Evolutionary conservation across 2,113 vertebrate species (phyloP).

Genomic region (Sterrhoptilus dennistouni): DNA sequence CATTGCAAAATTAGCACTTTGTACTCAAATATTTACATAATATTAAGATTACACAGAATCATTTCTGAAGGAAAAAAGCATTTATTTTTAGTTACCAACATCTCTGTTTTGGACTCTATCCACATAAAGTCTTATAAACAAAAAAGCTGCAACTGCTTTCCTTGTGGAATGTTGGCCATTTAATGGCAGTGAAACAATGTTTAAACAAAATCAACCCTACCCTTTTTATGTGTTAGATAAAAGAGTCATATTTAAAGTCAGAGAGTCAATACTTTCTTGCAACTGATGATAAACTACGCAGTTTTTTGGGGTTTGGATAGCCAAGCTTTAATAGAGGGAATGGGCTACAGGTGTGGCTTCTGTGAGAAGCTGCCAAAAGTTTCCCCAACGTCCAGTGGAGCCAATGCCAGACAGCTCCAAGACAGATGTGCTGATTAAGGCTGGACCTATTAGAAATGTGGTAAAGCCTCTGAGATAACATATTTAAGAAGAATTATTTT

Average conservation of each 20-base stretch:
- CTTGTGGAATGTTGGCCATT: background rate
- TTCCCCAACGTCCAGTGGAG: background rate
- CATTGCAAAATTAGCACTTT: background rate
- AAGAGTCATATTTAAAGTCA: background rate
- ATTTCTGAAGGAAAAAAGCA: background rate
- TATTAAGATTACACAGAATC: background rate
- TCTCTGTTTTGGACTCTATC: background rate
- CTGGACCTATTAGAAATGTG: background rate
- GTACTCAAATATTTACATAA: background rate
- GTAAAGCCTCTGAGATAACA: background rate
- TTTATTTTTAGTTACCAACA: background rate
- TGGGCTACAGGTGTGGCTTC: background rate
- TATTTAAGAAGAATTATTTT: background rate
- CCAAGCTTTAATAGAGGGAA: fast-evolving
- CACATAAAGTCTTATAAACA: background rate
- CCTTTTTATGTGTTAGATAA: background rate
- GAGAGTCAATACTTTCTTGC: background rate
- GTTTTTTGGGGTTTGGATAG: background rate
- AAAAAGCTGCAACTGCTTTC: background rate
- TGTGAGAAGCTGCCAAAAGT: background rate
- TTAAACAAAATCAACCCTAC: background rate
- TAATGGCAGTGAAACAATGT: background rate
- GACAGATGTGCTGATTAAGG: background rate
- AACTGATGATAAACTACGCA: background rate
- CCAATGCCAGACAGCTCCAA: background rate